Evolutionary conservation across 1,140 invertebrate species (phyloP).

Genomic region (Cepaea nemoralis): DNA sequence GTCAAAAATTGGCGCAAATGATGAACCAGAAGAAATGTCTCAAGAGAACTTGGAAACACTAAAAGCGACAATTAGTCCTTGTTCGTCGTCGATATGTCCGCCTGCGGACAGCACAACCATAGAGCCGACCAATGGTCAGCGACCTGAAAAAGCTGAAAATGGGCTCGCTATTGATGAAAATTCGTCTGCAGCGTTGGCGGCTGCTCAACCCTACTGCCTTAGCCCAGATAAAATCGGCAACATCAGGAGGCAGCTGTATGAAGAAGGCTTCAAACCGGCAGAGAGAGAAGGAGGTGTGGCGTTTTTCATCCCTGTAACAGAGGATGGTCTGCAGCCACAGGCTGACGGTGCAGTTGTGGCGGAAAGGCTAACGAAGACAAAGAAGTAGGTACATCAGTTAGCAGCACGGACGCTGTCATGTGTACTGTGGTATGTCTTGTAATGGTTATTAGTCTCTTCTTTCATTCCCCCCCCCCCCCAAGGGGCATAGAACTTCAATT

Average conservation of each 20-base stretch:
- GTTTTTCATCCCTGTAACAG: constrained; percentile 27
- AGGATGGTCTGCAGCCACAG: constrained; percentile 21
- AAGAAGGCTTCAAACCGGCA: constrained; percentile 26
- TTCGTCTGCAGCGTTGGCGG: not conserved
- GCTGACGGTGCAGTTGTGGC: not conserved
- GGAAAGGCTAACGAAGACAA: constrained; percentile 21
- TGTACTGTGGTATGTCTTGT: too few relatives aligned
- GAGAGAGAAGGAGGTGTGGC: constrained; percentile 31
- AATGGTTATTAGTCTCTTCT: too few relatives aligned
- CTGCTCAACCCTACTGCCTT: not conserved
- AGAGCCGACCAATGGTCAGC: not conserved
- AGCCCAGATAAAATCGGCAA: constrained; percentile 21
- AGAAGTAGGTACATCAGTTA: constrained; percentile 4
- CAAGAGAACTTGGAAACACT: not conserved
- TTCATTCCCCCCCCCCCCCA: too few relatives aligned
- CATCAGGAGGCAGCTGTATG: constrained; percentile 22
- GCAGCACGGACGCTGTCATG: too few relatives aligned
- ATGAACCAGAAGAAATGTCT: not conserved
- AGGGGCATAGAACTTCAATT: too few relatives aligned
- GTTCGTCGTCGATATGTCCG: not conserved
- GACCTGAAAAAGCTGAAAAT: not conserved
- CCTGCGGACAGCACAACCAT: not conserved
- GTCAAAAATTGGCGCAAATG: not conserved
- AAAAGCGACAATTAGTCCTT: not conserved
- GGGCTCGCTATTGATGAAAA: not conserved